phyloP scores from a whole-genome alignment of 2,797 vertebrate genomes.

The Clarias laeviceps region DNA sequence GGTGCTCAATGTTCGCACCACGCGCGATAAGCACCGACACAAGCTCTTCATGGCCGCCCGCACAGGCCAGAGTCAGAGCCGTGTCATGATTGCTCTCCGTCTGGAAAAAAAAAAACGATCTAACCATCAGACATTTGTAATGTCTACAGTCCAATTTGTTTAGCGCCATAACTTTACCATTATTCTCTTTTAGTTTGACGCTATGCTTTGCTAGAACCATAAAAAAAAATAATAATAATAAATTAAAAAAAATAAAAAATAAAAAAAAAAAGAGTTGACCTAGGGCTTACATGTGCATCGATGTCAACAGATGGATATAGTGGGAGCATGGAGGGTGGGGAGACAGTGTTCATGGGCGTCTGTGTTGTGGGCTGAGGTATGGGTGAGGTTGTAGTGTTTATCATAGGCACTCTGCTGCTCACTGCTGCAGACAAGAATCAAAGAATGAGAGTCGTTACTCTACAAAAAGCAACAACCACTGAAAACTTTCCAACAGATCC shows the following conservation, averaged over 20 bases:
- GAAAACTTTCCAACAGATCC: not conserved
- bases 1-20: constrained; percentile 96
- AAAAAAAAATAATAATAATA: too few relatives aligned
- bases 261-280: too few relatives aligned
- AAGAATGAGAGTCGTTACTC: not conserved
- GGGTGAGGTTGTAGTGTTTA: constrained; percentile 84
- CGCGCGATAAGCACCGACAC: constrained; percentile 96
- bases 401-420: constrained; percentile 91
- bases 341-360: constrained; percentile 78
- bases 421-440: constrained; percentile 79
- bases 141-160: not conserved
- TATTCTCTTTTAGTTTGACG: not conserved
- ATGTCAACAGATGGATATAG: constrained; percentile 97
- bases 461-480: not conserved
- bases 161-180: not conserved
- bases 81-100: constrained; percentile 99
- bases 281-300: constrained; percentile 90
- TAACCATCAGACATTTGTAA: not conserved
- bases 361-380: constrained; percentile 84
- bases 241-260: too few relatives aligned
- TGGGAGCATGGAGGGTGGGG: constrained; percentile 86
- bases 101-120: constrained; percentile 65
- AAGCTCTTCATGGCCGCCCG: constrained; percentile 96
- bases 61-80: constrained; percentile 95
- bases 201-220: not conserved